Conservation (phyloP, 2,888 invertebrate genomes). For the Anorthoa munda region DNA sequence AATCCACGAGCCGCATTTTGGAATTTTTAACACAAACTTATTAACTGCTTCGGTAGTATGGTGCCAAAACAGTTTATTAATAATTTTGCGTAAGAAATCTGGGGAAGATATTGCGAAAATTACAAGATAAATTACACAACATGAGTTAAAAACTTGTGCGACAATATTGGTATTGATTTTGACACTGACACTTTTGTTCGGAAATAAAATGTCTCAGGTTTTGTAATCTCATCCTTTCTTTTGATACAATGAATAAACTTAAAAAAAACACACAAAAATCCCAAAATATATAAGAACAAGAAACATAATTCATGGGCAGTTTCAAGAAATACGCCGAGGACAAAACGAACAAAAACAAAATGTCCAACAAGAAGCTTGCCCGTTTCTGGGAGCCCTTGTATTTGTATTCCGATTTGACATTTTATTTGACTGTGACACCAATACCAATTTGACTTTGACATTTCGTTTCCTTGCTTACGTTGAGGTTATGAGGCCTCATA, state of each 20-base stretch:
- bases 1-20: constrained; percentile 91
- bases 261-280: no score
- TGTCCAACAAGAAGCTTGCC: no score
- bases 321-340: no score
- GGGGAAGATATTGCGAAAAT: constrained; percentile 65
- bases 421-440: neutral
- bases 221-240: neutral
- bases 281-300: no score
- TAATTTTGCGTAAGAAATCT: constrained; percentile 51
- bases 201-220: constrained; percentile 30
- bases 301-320: no score
- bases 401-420: neutral
- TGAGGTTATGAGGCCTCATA: constrained; percentile 17
- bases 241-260: neutral
- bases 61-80: constrained; percentile 40
- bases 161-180: constrained; percentile 64
- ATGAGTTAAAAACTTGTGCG: constrained; percentile 71
- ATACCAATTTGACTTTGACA: constrained; percentile 16
- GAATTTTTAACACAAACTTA: constrained; percentile 37
- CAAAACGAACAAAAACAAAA: no score
- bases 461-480: neutral
- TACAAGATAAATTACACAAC: constrained; percentile 78
- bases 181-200: constrained; percentile 64
- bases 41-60: constrained; percentile 12
- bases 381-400: no score